Evolutionary conservation across 2,797 vertebrate genomes (phyloP).

Genomic region (Balearica regulorum): DNA sequence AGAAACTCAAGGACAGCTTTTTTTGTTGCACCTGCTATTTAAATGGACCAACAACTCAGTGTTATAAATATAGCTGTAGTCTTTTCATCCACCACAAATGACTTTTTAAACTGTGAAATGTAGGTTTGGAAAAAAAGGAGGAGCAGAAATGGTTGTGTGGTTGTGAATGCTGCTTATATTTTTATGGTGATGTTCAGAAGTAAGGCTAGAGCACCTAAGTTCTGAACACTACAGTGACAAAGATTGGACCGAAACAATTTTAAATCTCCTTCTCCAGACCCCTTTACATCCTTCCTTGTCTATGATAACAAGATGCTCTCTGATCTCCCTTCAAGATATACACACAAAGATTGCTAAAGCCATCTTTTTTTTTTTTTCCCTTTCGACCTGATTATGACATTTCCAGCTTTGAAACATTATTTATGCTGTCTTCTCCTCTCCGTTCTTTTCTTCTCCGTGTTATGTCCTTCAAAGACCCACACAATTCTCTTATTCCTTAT

Average conservation of each 20-base stretch:
- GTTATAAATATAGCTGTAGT: neutral
- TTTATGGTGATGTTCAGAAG: neutral
- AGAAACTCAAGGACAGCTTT: neutral
- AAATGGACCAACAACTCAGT: neutral
- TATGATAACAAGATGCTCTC: neutral
- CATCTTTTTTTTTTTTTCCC: neutral
- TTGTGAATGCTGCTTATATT: neutral
- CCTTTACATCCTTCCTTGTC: neutral
- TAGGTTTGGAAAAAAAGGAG: neutral
- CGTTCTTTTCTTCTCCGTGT: neutral
- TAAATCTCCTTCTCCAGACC: neutral
- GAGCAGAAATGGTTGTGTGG: neutral
- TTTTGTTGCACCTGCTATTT: neutral
- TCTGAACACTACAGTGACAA: neutral
- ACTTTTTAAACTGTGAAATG: neutral
- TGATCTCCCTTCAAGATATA: neutral
- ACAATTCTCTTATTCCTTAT: neutral
- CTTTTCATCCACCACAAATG: neutral
- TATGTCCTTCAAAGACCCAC: neutral
- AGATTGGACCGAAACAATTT: neutral
- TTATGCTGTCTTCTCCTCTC: constrained; percentile 1
- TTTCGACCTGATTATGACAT: constrained; percentile 3
- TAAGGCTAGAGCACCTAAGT: neutral
- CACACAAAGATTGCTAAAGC: neutral
- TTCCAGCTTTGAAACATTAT: constrained; percentile 21